Base-by-base conservation (phyloP, 2,113 vertebrate genomes). In the Proterorhinus semilunaris region DNA sequence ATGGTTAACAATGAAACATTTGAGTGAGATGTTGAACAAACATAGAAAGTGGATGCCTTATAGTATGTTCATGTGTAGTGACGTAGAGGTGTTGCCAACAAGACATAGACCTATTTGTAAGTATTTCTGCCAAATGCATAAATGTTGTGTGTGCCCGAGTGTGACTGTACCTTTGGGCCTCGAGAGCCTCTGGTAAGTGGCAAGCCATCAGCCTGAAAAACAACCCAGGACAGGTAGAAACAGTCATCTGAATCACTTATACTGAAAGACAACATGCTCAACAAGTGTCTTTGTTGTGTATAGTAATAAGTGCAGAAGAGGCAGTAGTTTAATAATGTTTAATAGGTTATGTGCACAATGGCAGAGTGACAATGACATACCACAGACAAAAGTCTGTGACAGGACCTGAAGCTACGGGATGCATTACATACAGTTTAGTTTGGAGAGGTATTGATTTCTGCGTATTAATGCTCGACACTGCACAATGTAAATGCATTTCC, bases 91-190 rank as follows among this genome's bases (percentile, higher is more conserved):
- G 27, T 36, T 59, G 36, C 7, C 27, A 43, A 43, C 27, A 13
- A 8, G 5, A 15, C 43, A 12, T 12, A 42, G 36, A 36, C n/a
- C 7, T n/a, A 61, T 8, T 9, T 45, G 43, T 12, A 9, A 8
- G 27, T 36, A 42, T 12, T 36, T 55, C 10, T 43, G 17, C 6
- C 10, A 57, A 57, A 57, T 55, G 21, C 17, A 59, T 42, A 13
- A 17, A 45, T 65, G 68, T 63, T 11, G 21, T 36, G 27, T 36
- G 27, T 36, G 4, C 27, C 6, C 36, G 27, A 42, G 57, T 8
- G 7, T 44, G 0, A 8, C 6, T 44, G 13, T 61, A 99, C 98
- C 96, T 99, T 99, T 76, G 97, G 95, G 6, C 97, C 98, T 0
- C 98, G 93, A 66, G 96, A 94, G 51, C 95, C 96, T 82, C 94